phyloP scores from a whole-genome alignment of 2,113 vertebrate species.

The Nibea albiflora region DNA sequence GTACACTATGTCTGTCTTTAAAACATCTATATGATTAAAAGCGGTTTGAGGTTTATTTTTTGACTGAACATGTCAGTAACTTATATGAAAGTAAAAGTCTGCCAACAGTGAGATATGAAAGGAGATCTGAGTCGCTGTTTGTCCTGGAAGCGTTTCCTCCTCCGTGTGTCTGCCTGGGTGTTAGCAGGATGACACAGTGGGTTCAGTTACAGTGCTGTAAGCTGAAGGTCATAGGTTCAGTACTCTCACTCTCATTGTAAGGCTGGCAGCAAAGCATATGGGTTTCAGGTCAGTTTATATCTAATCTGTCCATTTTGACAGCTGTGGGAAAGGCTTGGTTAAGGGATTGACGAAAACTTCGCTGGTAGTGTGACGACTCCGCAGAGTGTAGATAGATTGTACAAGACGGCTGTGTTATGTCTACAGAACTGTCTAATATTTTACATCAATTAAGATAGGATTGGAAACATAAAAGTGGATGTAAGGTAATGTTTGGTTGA shows the following conservation, averaged over 20 bases:
- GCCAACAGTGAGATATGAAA: conserved; percentile 17
- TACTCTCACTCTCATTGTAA: conserved; percentile 3
- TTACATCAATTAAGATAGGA: neutral
- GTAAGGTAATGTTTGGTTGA: neutral
- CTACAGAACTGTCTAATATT: neutral
- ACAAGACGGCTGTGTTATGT: neutral
- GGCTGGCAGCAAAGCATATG: neutral
- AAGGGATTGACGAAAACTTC: neutral
- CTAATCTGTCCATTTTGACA: conserved; percentile 17
- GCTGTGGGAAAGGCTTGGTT: conserved; percentile 9
- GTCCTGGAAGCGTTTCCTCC: conserved; percentile 48
- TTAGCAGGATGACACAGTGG: conserved; percentile 41
- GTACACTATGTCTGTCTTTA: neutral
- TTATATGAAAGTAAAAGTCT: neutral
- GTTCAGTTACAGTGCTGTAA: conserved; percentile 54
- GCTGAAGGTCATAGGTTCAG: conserved; percentile 60
- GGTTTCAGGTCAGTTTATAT: conserved; percentile 12
- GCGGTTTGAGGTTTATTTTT: neutral
- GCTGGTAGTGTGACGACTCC: neutral
- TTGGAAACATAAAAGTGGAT: neutral
- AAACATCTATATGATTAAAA: no score
- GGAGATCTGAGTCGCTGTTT: conserved; percentile 43
- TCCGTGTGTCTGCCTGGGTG: conserved; percentile 32
- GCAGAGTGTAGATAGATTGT: neutral
- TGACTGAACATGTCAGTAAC: neutral